Conservation (phyloP, 53 echinoderm and acorn worm genomes). For the Patiria pectinifera region DNA sequence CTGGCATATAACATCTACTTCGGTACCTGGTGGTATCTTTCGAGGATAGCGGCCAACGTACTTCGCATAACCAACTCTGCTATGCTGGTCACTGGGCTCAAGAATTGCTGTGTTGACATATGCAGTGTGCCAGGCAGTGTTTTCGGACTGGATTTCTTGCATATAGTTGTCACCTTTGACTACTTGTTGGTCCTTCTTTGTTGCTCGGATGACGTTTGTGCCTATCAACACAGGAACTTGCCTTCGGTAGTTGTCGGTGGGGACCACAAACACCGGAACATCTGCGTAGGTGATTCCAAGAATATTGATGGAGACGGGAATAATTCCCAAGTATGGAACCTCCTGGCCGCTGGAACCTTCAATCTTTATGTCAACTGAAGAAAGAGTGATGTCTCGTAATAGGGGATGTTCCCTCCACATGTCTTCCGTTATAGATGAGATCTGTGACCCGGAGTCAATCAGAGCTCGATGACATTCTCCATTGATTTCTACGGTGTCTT, state of each 20-base stretch:
- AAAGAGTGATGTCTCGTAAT: background rate
- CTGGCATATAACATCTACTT: background rate
- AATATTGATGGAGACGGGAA: background rate
- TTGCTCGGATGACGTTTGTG: conserved; percentile 40
- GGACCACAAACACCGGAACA: conserved; percentile 16
- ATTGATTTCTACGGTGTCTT: background rate
- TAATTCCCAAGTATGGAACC: conserved; percentile 29
- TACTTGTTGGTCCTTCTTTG: background rate
- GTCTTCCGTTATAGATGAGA: conserved; percentile 24
- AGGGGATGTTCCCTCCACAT: background rate
- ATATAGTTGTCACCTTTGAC: conserved; percentile 1
- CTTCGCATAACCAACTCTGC: background rate
- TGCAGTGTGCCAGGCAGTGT: conserved; percentile 15
- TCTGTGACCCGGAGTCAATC: conserved; percentile 60
- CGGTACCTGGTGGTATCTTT: background rate
- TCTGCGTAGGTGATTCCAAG: background rate
- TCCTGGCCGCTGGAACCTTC: conserved; percentile 63
- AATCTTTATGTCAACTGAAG: background rate
- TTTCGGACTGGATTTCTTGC: background rate
- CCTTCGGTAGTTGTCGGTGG: background rate
- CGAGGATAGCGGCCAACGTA: background rate
- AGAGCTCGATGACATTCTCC: conserved; percentile 21
- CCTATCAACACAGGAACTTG: conserved; percentile 26
- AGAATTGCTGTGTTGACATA: background rate
- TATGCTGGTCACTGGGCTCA: background rate